Base-by-base conservation (phyloP, 2,113 vertebrate genomes). In the Dryoscopus gambensis region DNA sequence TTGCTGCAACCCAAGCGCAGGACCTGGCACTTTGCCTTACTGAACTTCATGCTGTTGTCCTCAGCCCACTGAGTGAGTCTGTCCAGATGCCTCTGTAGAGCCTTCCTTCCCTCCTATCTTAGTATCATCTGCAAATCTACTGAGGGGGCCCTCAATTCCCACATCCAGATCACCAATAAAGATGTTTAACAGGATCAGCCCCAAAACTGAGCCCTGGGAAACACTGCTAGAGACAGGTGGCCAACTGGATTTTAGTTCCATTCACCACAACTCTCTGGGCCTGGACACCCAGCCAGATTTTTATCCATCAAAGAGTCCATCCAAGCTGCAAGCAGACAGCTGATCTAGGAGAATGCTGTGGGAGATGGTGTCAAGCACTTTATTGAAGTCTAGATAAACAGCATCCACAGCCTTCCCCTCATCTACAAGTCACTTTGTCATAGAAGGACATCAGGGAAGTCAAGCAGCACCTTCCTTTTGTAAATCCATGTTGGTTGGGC, bases 151-250 rank as follows among this genome's bases (percentile, higher is more conserved):
- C 59, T 47, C 59, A n/a, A 19, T 64, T n/a, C 10, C 40, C 7
- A 15, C 18, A 33, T 20, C 50, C 39, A 44, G 5, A 37, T 11
- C 2, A 4, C 13, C 30, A 42, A 3, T 20, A 31, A 85, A 59
- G 21, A 31, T 42, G 44, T 42, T 20, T 14, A 67, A 53, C 49
- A 79, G 33, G 5, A 87, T 0, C 19, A 20, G 28, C 11, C 24
- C 46, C 65, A 55, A 40, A 70, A 79, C 20, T 15, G 64, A 87
- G n/a, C 13, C 49, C 40, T 25, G 24, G 24, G 53, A 30, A 70
- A 25, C 24, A 55, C 8, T n/a, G 24, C 56, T n/a, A 30, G 47
- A 0, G 2, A 30, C 0, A 0, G 17, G 30, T 11, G 0, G 0
- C n/a, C 30, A 63, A 27, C 7, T 49, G 49, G 30, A 71, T 56